Conservation (phyloP, 2,888 invertebrate genomes). For the Hyposoter didymator region DNA sequence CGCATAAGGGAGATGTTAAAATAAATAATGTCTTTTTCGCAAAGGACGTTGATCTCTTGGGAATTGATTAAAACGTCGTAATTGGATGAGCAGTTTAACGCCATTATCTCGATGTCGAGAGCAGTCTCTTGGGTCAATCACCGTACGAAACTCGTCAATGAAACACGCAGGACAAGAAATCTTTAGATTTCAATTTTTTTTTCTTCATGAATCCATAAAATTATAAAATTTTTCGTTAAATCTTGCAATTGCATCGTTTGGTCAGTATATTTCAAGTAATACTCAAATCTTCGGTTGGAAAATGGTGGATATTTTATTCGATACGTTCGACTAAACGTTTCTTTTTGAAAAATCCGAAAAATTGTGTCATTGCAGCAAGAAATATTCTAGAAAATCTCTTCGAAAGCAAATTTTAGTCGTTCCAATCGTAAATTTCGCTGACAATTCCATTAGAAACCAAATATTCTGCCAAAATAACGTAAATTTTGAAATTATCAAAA, state of each 20-base stretch:
- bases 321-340: too few species aligned
- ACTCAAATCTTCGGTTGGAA: background rate
- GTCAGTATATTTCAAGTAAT: too few species aligned
- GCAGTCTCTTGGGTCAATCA: conserved; percentile 64
- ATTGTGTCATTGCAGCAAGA: too few species aligned
- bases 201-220: background rate
- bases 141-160: conserved; percentile 37
- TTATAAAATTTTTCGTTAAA: conserved; percentile 1
- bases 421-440: too few species aligned
- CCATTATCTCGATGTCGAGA: too few species aligned
- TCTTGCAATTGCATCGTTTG: conserved; percentile 14
- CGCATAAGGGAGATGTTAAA: conserved; percentile 7
- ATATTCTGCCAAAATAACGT: too few species aligned
- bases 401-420: too few species aligned
- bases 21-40: background rate
- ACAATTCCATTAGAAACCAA: too few species aligned
- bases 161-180: conserved; percentile 14
- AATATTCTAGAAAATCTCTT: too few species aligned
- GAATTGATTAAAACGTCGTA: conserved; percentile 56
- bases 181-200: background rate
- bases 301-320: too few species aligned
- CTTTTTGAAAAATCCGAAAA: too few species aligned
- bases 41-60: conserved; percentile 48
- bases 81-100: conserved; percentile 52
- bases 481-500: too few species aligned